Evolutionary conservation across 2,888 invertebrate species (phyloP), one percentile per base, ranked within the genome.

Genomic region (Ophioninae sp.): DNA sequence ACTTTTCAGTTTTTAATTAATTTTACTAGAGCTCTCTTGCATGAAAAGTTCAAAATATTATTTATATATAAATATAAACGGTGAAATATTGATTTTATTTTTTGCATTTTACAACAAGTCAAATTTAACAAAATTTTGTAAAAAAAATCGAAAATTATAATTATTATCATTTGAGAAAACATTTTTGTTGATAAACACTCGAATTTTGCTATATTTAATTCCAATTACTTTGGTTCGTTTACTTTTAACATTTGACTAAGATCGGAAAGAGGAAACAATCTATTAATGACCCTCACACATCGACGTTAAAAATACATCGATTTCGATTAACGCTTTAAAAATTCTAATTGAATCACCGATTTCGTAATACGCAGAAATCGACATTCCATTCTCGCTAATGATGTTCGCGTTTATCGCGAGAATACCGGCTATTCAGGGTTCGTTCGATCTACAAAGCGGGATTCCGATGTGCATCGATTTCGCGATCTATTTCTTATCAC

Each of bases 331-430:
- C 20, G 73, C 67, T 59, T 67, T 73, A 59, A 58, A 79, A 73
- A 79, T 79, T 79, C 73, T 67, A 73, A 67, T 79, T 73, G 37
- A 67, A 59, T 79, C 20, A 67, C 67, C 73, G 65, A 73, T 59
- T 72, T 73, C 41, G 59, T 67, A 65, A 67, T 64, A 37, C 61
- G 56, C n/a, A 56, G 44, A 56, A 56, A 56, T 68, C 44, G 44
- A 44, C 77, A 78, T 78, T 78, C 69, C 77, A 63, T 68, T 78
- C 61, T 37, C 68, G 61, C 59, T 77, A 67, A 77, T 44, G 63
- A 51, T 20, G 30, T 37, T 37, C 39, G 41, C 58, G 61, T 41
- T 72, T 37, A 30, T 73, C 61, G 23, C 20, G 51, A 39, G 51
- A 9, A 2, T n/a, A 75, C 39, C 37, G n/a, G 23, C 13, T 17